These are phyloP conservation scores for Pseudopipra pipra DNA, from an alignment of 2,113 vertebrate species.

Conservation along the genomic window DNA sequence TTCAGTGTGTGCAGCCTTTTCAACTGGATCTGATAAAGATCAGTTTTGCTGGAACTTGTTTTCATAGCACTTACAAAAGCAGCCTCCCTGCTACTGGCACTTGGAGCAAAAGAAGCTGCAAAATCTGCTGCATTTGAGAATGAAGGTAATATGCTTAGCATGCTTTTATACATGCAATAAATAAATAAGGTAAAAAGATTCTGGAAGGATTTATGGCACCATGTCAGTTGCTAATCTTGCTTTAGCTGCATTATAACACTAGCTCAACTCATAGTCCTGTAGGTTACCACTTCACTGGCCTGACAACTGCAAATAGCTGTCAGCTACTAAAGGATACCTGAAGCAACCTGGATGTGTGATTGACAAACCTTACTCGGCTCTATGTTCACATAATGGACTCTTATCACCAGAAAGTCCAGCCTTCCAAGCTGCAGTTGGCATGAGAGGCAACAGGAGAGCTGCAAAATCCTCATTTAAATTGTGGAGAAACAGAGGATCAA, in stretches of 20 bases:
- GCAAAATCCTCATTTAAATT: background rate
- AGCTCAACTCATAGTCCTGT: background rate
- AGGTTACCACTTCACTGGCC: background rate
- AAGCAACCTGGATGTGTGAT: background rate
- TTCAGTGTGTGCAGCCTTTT: conserved; percentile 16
- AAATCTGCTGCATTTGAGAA: background rate
- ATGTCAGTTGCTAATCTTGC: background rate
- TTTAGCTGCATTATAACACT: background rate
- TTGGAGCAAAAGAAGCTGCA: background rate
- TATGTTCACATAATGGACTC: background rate
- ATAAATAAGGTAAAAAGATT: background rate
- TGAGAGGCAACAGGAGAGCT: background rate
- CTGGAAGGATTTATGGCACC: background rate
- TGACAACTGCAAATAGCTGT: background rate
- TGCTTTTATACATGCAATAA: background rate
- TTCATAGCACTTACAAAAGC: conserved; percentile 25
- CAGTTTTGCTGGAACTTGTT: conserved; percentile 65
- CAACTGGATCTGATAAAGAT: conserved; percentile 55
- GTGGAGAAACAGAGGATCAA: background rate
- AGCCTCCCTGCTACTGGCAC: background rate
- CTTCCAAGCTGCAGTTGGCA: background rate
- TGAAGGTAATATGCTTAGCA: background rate
- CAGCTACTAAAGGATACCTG: background rate
- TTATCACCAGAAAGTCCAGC: background rate
- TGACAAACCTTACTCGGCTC: background rate